Conservation (phyloP, 37 sponge, comb jelly and placozoan species). For the Oopsacas minuta region DNA sequence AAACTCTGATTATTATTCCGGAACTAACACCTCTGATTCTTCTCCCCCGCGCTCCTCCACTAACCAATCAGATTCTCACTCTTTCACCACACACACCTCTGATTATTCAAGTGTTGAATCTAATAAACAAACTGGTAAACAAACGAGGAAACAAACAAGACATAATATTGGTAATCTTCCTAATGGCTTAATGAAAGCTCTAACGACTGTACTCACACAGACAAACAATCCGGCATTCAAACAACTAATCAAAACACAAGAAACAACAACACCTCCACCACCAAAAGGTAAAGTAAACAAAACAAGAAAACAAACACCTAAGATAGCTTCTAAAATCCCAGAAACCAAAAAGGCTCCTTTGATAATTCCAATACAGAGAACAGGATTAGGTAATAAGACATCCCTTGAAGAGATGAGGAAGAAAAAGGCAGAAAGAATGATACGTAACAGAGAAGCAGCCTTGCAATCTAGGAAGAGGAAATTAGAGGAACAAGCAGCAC, state of each 20-base stretch:
- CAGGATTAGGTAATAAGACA: background rate
- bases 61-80: background rate
- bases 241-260: background rate
- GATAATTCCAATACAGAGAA: background rate
- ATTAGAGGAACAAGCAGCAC: background rate
- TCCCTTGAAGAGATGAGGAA: background rate
- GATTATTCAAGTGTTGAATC: background rate
- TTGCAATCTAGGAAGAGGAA: background rate
- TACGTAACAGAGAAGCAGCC: background rate
- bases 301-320: background rate
- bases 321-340: background rate
- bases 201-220: background rate
- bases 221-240: conserved; percentile 11
- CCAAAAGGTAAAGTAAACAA: background rate
- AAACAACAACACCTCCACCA: background rate
- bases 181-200: background rate
- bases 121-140: background rate
- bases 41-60: background rate
- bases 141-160: background rate
- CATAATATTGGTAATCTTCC: background rate
- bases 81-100: background rate
- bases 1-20: background rate
- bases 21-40: background rate
- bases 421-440: background rate
- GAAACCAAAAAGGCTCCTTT: background rate